Evolutionary conservation across 2,113 vertebrate genomes (phyloP), one percentile per base, ranked within the genome.

Genomic region (Cololabis saira): DNA sequence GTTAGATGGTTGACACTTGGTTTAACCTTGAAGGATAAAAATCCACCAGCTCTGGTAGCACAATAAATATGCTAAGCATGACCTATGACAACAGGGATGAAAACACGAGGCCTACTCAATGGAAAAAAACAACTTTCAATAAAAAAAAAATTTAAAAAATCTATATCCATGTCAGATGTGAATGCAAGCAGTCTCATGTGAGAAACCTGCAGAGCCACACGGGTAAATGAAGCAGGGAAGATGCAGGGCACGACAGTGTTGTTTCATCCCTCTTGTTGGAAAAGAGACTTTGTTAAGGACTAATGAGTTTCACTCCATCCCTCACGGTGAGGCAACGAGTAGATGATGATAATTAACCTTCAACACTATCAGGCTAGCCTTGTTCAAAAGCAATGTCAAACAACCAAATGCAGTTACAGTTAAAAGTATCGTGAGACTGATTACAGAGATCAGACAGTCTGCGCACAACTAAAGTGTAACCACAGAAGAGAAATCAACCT

Each of bases 321-420:
- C 63, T 85, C 71, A 67, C 62, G 60, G 63, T 41, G 61, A 76
- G 30, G 51, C 55, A 67, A 64, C 74, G 53, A 81, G 72, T 57
- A 65, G 54, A 41, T 76, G 67, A 78, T 75, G 76, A 81, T 78
- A 86, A 90, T 87, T 86, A 89, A 87, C 85, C 86, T 87, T 86
- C 68, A 83, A 67, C 45, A 75, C 59, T 74, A 83, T 69, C 71
- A 75, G 45, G 49, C 50, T 51, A 41, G 18, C 73, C 60, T 52
- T 59, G 10, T 27, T 12, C 61, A 4, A 56, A 55, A 58, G 44
- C 13, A 79, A 76, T 56, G 75, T 74, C 80, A 78, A 47, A 37
- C 47, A 67, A 60, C 12, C 21, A 27, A 52, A n/a, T 50, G 44
- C 7, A 42, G 9, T 18, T 33, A 47, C 12, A 33, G 40, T 42